Conservation (phyloP, 2,113 vertebrate species). For the Gallinago paraguaiae region DNA sequence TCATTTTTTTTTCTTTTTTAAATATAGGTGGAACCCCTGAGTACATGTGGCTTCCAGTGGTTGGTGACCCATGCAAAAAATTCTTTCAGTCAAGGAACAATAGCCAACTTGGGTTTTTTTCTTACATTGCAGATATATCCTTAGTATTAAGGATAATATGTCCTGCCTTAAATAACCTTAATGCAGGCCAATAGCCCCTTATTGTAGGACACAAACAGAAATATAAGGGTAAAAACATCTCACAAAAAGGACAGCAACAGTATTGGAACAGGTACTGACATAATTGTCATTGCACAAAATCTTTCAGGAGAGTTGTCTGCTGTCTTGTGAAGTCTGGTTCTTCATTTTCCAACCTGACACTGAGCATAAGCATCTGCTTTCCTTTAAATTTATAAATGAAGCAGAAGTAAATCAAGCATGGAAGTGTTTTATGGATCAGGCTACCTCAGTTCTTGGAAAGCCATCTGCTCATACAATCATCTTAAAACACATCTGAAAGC, state of each 20-base stretch:
- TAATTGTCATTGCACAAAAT: background rate
- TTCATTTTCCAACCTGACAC: background rate
- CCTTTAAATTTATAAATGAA: background rate
- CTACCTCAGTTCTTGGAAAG: background rate
- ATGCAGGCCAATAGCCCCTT: background rate
- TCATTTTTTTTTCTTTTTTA: background rate
- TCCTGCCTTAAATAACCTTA: background rate
- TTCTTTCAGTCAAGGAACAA: background rate
- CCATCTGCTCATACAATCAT: background rate
- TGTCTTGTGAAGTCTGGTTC: background rate
- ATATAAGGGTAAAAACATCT: background rate
- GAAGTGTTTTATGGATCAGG: background rate
- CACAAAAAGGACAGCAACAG: background rate
- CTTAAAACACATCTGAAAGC: background rate
- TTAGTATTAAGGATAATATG: background rate
- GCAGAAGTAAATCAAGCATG: background rate
- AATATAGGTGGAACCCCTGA: fast-evolving
- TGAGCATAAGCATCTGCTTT: background rate
- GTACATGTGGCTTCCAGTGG: background rate
- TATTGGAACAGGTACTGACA: background rate
- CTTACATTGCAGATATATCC: background rate
- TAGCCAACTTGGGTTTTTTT: background rate
- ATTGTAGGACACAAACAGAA: background rate
- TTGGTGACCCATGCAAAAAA: no score
- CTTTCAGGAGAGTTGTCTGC: background rate